Evolutionary conservation across 2,797 vertebrate genomes (phyloP), one percentile per base, ranked within the genome.

Genomic region (Jordanella pulchra): DNA sequence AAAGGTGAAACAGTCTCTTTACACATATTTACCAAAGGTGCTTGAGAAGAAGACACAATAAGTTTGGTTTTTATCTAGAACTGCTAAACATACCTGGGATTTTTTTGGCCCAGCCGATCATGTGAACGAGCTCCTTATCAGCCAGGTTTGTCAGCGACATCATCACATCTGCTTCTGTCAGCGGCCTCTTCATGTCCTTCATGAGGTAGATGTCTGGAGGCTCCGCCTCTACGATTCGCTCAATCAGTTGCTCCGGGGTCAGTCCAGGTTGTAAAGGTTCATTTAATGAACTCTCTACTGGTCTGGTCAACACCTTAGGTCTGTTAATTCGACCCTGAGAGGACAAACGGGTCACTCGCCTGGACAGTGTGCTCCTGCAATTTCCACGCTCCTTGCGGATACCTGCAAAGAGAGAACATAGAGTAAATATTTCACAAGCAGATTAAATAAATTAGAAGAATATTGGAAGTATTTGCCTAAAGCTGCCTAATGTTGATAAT

Each of bases 101-200:
- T 87, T 99, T 99, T 92, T 99, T 99, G 87, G 98, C 98, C 98
- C 98, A 99, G 76, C 91, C 94, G 65, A 99, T 98, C 98, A 99
- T 99, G 85, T 99, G 96, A 42, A 99, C 97, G 68, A 99, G 89
- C 68, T 99, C 98, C 80, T 97, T 97, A 82, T 99, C 97, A 0
- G 98, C 98, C 80, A 99, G 94, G 88, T 96, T 97, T 28, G 98
- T 99, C 86, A 99, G 92, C 23, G 96, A 97, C 97, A 98, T 96
- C 98, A 99, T 99, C 94, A 99, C 93, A 80, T 93, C 96, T 2
- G 96, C 95, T 86, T 99, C 97, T 0, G 97, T 98, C 92, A 98
- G 96, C 0, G 97, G 97, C 11, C 93, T 89, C 84, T 89, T 96
- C 87, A 95, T 93, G 27, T 96, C 94, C 81, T 93, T 97, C 94